Evolutionary conservation across 2,888 invertebrate species (phyloP), one percentile per base, ranked within the genome.

Genomic region (Hirtodrosophila alboralis): DNA sequence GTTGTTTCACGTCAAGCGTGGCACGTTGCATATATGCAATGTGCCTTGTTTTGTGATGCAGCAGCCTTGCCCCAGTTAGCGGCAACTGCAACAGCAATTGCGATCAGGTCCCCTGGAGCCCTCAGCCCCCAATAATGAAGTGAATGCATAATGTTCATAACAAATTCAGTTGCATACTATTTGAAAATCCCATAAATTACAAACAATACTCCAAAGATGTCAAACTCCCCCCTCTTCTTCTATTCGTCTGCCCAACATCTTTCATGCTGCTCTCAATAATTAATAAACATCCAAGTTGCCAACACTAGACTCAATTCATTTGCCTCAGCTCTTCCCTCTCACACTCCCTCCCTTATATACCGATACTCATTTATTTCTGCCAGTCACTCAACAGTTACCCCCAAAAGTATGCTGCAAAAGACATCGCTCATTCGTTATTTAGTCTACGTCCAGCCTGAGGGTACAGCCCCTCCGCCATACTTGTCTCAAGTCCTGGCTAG

Each of bases 341-440:
- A 2, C 18, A 1, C 18, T 2, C 18, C 18, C 18, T 3, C 44
- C 45, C 23, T 38, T n/a, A n/a, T n/a, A 23, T 34, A 9, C 30
- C 36, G 40, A 28, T 27, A 43, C 31, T 27, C 33, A 43, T 34
- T 49, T 27, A 21, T 27, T 49, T n/a, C n/a, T 34, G 7, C 33
- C 13, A 52, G 36, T 38, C 51, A 52, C 30, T 38, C 47, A 53
- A 68, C 58, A 54, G 28, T 28, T 21, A 0, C 26, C 14, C 59
- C 44, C 37, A 67, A 72, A 75, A 83, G 71, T 67, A 59, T 71
- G 76, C 77, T 61, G 14, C 54, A 57, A 80, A 72, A 86, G 84
- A 66, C 81, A 86, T 86, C 64, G 77, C 86, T 86, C 79, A 80
- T 80, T 84, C 81, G 86, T 73, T 86, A 80, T 80, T 84, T 84